A percentile compares a stretch with the other conserved stretches of the same genome.
phyloP scores from a whole-genome alignment of 2,888 invertebrate genomes.

The Tachystola acroxantha region DNA sequence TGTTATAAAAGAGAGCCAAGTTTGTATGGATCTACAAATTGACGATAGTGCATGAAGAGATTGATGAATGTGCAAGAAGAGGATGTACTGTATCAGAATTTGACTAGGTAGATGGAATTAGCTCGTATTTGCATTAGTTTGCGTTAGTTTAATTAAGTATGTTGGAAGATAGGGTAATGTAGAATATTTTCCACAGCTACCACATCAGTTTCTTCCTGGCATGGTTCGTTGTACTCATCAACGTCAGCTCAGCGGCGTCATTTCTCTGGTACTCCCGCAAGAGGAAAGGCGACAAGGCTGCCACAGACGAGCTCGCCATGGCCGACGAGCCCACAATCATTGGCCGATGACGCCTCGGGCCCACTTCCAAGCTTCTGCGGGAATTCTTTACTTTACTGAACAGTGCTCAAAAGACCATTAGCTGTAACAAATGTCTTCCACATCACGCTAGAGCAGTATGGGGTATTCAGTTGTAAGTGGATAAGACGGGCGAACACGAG shows the following conservation, averaged over 20 bases:
- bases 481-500: too few species aligned
- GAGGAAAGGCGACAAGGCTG: slow-evolving; percentile 89
- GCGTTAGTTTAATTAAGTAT: too few species aligned
- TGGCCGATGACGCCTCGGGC: slow-evolving; percentile 75
- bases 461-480: too few species aligned
- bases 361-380: slow-evolving; percentile 32
- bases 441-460: slow-evolving; percentile 20
- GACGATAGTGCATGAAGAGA: too few species aligned
- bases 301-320: slow-evolving; percentile 89
- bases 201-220: slow-evolving; percentile 86
- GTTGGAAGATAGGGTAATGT: too few species aligned
- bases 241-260: slow-evolving; percentile 81
- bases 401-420: slow-evolving; percentile 74
- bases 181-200: slow-evolving; percentile 75
- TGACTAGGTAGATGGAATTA: too few species aligned
- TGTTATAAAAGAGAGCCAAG: too few species aligned
- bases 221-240: slow-evolving; percentile 87
- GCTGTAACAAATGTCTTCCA: slow-evolving; percentile 64
- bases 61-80: too few species aligned
- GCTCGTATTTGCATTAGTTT: too few species aligned
- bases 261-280: slow-evolving; percentile 91
- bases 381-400: slow-evolving; percentile 61
- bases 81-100: too few species aligned
- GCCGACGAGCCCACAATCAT: slow-evolving; percentile 92
- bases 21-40: too few species aligned